These are phyloP conservation scores for Nipponacmea schrenckii DNA, from an alignment of 2,888 invertebrate genomes.

Conservation along the genomic window DNA sequence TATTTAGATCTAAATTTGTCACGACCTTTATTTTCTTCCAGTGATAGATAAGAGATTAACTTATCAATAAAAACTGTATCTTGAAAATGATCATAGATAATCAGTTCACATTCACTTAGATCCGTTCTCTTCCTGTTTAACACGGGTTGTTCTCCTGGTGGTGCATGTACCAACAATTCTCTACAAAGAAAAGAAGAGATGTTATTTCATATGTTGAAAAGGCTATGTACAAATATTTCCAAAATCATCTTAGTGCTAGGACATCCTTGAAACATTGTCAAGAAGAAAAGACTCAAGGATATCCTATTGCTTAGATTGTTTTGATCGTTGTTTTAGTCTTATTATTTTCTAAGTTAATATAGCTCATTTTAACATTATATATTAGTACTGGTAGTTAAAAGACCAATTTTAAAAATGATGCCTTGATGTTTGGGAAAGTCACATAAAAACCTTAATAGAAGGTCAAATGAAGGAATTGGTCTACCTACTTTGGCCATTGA, in stretches of 20 bases:
- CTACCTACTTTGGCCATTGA: conserved; percentile 70
- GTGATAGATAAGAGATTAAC: conserved; percentile 78
- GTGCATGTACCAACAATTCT: conserved; percentile 75
- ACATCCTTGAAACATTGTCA: too few species aligned
- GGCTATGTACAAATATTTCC: conserved; percentile 13
- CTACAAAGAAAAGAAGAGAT: conserved; percentile 61
- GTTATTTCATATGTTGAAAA: too few species aligned
- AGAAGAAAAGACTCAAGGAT: too few species aligned
- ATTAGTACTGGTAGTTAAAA: too few species aligned
- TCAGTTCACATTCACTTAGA: conserved; percentile 75
- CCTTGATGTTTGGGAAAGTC: too few species aligned
- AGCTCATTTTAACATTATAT: too few species aligned
- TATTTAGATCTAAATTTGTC: conserved; percentile 81
- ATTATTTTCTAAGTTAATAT: too few species aligned
- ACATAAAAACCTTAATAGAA: too few species aligned
- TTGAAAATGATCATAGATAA: conserved; percentile 77
- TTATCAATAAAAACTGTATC: conserved; percentile 77
- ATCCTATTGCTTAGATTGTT: too few species aligned
- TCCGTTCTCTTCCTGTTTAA: conserved; percentile 72
- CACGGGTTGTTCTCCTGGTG: conserved; percentile 75
- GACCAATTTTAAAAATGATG: too few species aligned
- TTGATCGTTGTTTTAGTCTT: too few species aligned
- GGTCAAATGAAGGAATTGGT: too few species aligned
- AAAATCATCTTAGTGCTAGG: not conserved
- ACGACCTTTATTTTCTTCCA: conserved; percentile 87